A percentile compares a stretch with the other conserved stretches of the same genome.
Conservation (phyloP, 2,888 invertebrate species). For the Molorchus minor region DNA sequence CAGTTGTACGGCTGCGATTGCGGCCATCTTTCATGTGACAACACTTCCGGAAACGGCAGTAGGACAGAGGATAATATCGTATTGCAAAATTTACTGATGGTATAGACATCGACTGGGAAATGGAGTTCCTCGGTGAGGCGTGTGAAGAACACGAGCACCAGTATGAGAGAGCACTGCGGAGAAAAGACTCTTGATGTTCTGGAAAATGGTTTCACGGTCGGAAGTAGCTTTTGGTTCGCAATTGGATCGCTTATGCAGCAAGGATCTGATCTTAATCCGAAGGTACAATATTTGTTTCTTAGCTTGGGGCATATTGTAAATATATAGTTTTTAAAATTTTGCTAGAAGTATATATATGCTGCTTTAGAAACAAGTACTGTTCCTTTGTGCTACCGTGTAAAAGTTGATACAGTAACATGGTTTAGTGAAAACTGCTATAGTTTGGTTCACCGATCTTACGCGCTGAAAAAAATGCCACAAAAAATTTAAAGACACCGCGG, state of each 20-base stretch:
- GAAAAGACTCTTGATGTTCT: constrained; percentile 55
- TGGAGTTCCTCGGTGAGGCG: constrained; percentile 22
- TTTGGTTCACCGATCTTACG: no score
- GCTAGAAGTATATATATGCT: neutral
- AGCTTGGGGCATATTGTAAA: neutral
- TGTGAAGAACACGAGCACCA: constrained; percentile 53
- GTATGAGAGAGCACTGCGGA: constrained; percentile 45
- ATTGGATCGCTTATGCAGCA: constrained; percentile 95
- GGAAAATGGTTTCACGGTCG: constrained; percentile 84
- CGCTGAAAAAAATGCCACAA: no score
- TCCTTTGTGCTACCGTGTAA: neutral
- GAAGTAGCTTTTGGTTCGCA: constrained; percentile 96
- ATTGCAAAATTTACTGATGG: constrained; percentile 5
- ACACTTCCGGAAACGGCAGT: constrained; percentile 52
- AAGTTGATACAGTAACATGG: no score
- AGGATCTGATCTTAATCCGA: constrained; percentile 91
- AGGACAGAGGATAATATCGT: constrained; percentile 32
- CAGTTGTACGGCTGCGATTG: constrained; percentile 53
- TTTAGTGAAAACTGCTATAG: no score
- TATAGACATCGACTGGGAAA: constrained; percentile 17
- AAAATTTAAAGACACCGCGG: no score
- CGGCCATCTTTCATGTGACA: constrained; percentile 45
- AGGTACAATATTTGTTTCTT: constrained; percentile 67
- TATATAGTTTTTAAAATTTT: neutral
- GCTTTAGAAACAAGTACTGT: constrained; percentile 16